These are phyloP conservation scores for Apis laboriosa DNA, from an alignment of 1,140 invertebrate genomes.

Conservation along the genomic window DNA sequence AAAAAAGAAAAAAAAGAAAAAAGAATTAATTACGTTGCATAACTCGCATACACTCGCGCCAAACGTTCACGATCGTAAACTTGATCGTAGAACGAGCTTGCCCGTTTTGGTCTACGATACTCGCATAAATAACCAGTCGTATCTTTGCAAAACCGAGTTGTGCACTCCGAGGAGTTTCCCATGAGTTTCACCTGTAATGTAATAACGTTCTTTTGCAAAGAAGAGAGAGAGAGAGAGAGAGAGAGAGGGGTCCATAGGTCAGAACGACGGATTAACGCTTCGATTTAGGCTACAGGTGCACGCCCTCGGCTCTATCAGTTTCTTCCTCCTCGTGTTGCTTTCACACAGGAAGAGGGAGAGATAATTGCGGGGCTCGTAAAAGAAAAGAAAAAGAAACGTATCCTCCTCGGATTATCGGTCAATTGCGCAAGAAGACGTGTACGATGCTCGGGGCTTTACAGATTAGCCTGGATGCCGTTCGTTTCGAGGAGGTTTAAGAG, in stretches of 20 bases:
- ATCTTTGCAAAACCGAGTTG: conserved; percentile 9
- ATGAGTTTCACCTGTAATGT: conserved; percentile 40
- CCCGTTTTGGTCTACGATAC: conserved; percentile 1
- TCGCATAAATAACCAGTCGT: conserved; percentile 29
- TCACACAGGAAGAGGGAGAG: conserved; percentile 7
- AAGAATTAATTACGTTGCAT: conserved; percentile 10
- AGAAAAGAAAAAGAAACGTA: conserved; percentile 1
- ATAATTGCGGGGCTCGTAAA: conserved; percentile 15
- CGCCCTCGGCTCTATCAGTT: background rate
- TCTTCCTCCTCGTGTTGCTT: background rate
- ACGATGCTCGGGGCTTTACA: no score
- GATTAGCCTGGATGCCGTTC: background rate
- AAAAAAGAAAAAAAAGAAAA: no score
- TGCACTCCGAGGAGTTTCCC: conserved; percentile 24
- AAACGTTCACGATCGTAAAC: conserved; percentile 1
- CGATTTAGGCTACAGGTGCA: conserved; percentile 27
- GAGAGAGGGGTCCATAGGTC: conserved; percentile 7
- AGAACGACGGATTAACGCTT: conserved; percentile 27
- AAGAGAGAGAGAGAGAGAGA: no score
- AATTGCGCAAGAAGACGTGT: conserved; percentile 3
- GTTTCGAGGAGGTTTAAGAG: background rate
- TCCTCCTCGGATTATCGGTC: conserved; percentile 9
- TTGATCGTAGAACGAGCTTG: background rate
- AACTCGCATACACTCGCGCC: background rate
- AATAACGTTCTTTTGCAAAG: background rate